These are phyloP conservation scores for Dryobotodes eremita DNA, from an alignment of 2,888 invertebrate species.

Conservation along the genomic window DNA sequence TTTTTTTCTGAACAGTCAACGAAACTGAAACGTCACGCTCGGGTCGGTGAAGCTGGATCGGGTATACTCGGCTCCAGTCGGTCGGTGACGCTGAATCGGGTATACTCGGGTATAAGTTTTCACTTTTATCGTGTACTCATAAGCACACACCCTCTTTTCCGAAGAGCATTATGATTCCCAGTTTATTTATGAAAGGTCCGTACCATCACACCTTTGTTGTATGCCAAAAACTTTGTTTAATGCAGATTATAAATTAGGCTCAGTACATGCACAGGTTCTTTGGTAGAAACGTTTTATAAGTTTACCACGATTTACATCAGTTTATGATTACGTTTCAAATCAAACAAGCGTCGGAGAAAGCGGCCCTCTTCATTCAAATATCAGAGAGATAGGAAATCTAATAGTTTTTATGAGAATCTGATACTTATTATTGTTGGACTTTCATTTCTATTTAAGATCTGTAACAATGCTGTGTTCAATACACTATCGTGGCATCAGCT, in stretches of 20 bases:
- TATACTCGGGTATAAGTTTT: no score
- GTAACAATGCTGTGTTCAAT: conserved; percentile 63
- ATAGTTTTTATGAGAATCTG: conserved; percentile 60
- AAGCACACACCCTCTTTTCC: neutral
- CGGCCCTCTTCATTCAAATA: conserved; percentile 59
- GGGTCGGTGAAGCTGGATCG: no score
- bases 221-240: neutral
- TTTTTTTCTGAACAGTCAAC: no score
- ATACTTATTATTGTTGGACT: conserved; percentile 62
- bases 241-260: neutral
- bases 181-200: neutral
- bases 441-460: conserved; percentile 65
- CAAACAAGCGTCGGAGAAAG: conserved; percentile 54
- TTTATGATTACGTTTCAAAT: conserved; percentile 31
- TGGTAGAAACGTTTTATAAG: neutral
- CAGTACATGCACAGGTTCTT: neutral
- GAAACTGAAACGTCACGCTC: no score
- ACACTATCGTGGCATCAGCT: conserved; percentile 67
- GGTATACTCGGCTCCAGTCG: no score
- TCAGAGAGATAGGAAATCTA: conserved; percentile 54
- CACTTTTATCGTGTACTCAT: no score
- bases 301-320: conserved; percentile 11
- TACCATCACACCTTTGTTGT: neutral
- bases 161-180: neutral
- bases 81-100: no score